Evolutionary conservation across 1,140 invertebrate species (phyloP).

Genomic region (Oscheius sp.): DNA sequence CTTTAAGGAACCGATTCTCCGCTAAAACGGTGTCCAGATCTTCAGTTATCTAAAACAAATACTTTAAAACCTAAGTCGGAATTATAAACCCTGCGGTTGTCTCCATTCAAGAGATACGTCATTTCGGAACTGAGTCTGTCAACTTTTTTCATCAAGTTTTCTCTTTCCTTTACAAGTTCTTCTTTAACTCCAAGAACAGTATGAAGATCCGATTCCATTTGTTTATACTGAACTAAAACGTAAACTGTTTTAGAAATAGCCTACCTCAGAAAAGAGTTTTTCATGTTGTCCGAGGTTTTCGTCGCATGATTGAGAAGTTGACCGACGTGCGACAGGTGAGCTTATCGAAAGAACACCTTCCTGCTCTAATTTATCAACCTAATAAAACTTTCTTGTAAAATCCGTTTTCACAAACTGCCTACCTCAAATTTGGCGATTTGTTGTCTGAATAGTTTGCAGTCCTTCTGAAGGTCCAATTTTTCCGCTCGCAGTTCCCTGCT

Average conservation of each 20-base stretch:
- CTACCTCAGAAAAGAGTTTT: conserved; percentile 14
- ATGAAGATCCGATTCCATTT: conserved; percentile 26
- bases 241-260: background rate
- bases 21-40: conserved; percentile 35
- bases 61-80: conserved; percentile 1
- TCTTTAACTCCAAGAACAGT: conserved; percentile 35
- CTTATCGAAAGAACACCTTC: background rate
- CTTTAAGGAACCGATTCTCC: conserved; percentile 37
- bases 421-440: conserved; percentile 32
- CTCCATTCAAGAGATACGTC: conserved; percentile 34
- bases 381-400: background rate
- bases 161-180: conserved; percentile 25
- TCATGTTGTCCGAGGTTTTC: conserved; percentile 14
- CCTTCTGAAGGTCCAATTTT: conserved; percentile 29
- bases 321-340: background rate
- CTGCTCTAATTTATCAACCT: conserved; percentile 23
- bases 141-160: conserved; percentile 20
- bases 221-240: conserved; percentile 11
- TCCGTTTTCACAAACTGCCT: background rate
- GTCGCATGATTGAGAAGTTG: background rate
- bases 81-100: conserved; percentile 15
- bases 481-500: conserved; percentile 20
- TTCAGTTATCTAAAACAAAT: conserved; percentile 31
- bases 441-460: conserved; percentile 35
- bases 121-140: conserved; percentile 24